Percentiles rank a stretch among this genome's conserved stretches.
Conservation (phyloP, 30 jellyfish, hydroid and myxozoan genomes). For the Chironex yamaguchii region DNA sequence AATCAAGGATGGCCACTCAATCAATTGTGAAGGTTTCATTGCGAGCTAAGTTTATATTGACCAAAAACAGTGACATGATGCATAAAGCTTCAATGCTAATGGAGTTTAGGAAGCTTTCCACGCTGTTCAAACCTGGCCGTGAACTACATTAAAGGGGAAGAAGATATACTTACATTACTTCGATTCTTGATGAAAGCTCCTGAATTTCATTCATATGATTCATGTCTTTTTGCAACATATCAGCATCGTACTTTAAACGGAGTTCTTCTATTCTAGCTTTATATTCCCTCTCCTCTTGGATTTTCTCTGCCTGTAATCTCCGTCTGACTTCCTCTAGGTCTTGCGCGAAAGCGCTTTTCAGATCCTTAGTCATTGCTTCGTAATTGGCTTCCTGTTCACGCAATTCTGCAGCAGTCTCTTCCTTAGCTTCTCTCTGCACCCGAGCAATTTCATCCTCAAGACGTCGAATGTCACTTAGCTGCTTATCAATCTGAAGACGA, state of each 20-base stretch:
- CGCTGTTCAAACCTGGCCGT: no score
- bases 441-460: background rate
- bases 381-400: conserved; percentile 63
- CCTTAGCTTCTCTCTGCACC: background rate
- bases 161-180: background rate
- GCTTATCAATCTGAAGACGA: background rate
- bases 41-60: no score
- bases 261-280: conserved; percentile 2
- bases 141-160: no score
- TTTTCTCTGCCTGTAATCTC: conserved; percentile 28
- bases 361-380: conserved; percentile 54
- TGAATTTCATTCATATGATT: conserved; percentile 28
- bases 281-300: conserved; percentile 36
- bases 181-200: background rate
- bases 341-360: conserved; percentile 24
- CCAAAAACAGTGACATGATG: no score
- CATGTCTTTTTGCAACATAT: conserved; percentile 18
- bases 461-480: background rate
- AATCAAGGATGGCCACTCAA: no score
- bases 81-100: no score
- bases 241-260: conserved; percentile 18
- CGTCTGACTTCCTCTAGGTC: conserved; percentile 26
- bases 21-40: no score
- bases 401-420: background rate
- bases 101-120: no score